Evolutionary conservation across 2,113 vertebrate genomes (phyloP).

Genomic region (Sialia sialis): DNA sequence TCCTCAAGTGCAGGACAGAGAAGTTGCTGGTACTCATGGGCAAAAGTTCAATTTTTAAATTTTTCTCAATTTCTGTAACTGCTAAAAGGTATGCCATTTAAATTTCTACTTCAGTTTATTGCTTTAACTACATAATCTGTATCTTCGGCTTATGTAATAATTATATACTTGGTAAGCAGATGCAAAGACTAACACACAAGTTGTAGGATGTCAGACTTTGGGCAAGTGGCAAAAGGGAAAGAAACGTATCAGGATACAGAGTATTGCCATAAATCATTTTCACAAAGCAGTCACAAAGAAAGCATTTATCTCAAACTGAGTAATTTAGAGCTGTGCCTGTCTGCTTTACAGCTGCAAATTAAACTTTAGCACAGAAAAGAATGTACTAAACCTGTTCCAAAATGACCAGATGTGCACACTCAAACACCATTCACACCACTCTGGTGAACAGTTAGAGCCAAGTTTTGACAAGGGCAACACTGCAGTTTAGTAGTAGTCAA

Average conservation of each 20-base stretch:
- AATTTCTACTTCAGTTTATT: background rate
- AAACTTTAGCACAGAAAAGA: slow-evolving; percentile 60
- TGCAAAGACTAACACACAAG: background rate
- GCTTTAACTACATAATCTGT: background rate
- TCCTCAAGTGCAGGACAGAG: background rate
- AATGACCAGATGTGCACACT: slow-evolving; percentile 70
- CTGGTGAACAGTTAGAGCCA: slow-evolving; percentile 3
- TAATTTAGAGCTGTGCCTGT: slow-evolving; percentile 11
- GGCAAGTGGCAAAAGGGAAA: background rate
- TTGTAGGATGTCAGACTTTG: background rate
- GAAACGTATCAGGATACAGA: background rate
- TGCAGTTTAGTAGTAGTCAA: background rate
- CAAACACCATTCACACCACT: slow-evolving; percentile 20
- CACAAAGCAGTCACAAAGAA: slow-evolving; percentile 41
- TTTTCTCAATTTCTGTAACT: background rate
- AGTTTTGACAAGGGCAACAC: background rate
- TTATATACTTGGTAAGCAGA: background rate
- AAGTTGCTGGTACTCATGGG: background rate
- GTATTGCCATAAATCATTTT: slow-evolving; percentile 40
- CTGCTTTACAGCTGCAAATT: slow-evolving; percentile 65
- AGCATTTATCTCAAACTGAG: slow-evolving; percentile 33
- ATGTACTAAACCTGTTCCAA: slow-evolving; percentile 70
- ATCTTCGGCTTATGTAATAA: background rate
- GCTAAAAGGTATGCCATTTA: background rate
- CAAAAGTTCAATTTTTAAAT: background rate